Evolutionary conservation across 2,888 invertebrate species (phyloP).

Genomic region (Agrenia bidenticulata): DNA sequence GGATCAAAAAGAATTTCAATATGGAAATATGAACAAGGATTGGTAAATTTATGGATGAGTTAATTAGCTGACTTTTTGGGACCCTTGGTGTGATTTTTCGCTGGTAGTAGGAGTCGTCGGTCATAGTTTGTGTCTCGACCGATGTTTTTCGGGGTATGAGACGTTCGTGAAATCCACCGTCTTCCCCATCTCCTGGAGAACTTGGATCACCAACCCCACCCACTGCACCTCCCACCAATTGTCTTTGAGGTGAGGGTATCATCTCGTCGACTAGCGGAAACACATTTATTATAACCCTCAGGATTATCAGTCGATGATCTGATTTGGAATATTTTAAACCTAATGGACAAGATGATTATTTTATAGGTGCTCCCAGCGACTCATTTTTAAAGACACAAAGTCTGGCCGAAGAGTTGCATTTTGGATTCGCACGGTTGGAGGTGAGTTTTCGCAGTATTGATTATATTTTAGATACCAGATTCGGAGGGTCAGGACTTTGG

Average conservation of each 20-base stretch:
- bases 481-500: too few relatives aligned
- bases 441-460: too few relatives aligned
- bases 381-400: too few relatives aligned
- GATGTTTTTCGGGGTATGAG: slow-evolving; percentile 50
- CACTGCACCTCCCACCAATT: slow-evolving; percentile 38
- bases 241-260: slow-evolving; percentile 46
- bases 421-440: too few relatives aligned
- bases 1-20: not conserved
- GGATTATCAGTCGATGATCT: too few relatives aligned
- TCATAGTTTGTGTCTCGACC: slow-evolving; percentile 52
- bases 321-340: too few relatives aligned
- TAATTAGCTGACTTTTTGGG: slow-evolving; percentile 45
- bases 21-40: not conserved
- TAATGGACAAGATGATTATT: too few relatives aligned
- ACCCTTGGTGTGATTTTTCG: slow-evolving; percentile 52
- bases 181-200: slow-evolving; percentile 50
- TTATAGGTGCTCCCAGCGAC: too few relatives aligned
- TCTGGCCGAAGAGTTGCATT: too few relatives aligned
- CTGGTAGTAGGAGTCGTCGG: slow-evolving; percentile 51
- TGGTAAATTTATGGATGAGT: not conserved
- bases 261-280: slow-evolving; percentile 1
- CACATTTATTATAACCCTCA: not conserved
- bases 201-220: slow-evolving; percentile 37
- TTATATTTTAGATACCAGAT: too few relatives aligned
- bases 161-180: slow-evolving; percentile 51